Percentiles rank a stretch among this genome's conserved stretches.
phyloP scores from a whole-genome alignment of 2,113 vertebrate genomes.

The Malurus cyaneus region DNA sequence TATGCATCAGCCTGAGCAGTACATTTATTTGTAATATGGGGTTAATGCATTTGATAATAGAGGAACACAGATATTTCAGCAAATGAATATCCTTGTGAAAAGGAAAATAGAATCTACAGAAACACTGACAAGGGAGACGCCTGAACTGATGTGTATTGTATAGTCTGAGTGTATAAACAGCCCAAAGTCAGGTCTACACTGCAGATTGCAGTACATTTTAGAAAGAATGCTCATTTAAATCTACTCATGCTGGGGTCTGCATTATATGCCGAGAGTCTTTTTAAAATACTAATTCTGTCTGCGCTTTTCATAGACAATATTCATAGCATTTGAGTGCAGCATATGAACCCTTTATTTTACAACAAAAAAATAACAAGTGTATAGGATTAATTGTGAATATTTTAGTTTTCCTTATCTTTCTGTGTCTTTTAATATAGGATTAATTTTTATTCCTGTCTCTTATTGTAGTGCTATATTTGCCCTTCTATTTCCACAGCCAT shows the following conservation, averaged over 20 bases:
- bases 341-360: neutral
- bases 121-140: neutral
- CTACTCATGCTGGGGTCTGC: neutral
- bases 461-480: neutral
- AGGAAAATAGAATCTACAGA: neutral
- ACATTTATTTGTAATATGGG: neutral
- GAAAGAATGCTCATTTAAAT: neutral
- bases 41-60: neutral
- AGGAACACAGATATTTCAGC: neutral
- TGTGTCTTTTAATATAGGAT: neutral
- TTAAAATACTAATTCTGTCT: neutral
- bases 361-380: neutral
- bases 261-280: neutral
- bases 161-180: neutral
- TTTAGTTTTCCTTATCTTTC: neutral
- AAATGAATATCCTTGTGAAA: neutral
- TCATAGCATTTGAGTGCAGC: neutral
- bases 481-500: neutral
- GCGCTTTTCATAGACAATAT: neutral
- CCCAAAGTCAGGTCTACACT: neutral
- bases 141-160: neutral
- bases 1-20: neutral
- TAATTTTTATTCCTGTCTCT: neutral
- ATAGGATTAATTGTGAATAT: neutral
- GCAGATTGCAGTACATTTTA: neutral